Evolutionary conservation across 2,113 vertebrate genomes (phyloP).

Genomic region (Upupa epops): DNA sequence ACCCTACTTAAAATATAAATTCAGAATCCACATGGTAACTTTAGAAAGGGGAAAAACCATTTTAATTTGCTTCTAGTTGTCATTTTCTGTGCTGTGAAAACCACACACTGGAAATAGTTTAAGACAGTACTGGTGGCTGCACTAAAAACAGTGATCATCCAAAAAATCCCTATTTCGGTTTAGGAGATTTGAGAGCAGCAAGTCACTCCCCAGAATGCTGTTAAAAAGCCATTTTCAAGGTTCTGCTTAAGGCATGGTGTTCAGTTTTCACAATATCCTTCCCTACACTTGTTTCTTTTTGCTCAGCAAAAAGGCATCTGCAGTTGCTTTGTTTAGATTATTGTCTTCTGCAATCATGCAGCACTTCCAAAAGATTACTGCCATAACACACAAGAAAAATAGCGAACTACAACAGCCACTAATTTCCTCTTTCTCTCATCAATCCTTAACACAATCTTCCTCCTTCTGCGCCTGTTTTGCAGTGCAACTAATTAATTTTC

Average conservation of each 20-base stretch:
- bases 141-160: background rate
- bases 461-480: background rate
- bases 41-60: background rate
- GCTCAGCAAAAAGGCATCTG: background rate
- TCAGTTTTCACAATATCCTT: background rate
- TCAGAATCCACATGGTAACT: rapidly evolving
- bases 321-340: background rate
- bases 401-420: background rate
- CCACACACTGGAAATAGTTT: background rate
- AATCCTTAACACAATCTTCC: background rate
- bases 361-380: background rate
- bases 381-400: background rate
- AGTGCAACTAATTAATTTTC: background rate
- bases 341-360: background rate
- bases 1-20: rapidly evolving
- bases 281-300: background rate
- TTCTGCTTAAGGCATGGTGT: background rate
- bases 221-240: background rate
- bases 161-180: background rate
- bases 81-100: background rate
- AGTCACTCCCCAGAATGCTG: background rate
- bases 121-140: rapidly evolving
- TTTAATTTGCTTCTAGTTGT: background rate
- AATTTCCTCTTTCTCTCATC: background rate
- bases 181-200: background rate